A percentile compares a stretch with the other conserved stretches of the same genome.
Evolutionary conservation across 1,140 invertebrate species (phyloP).

Genomic region (Drosophila pseudoobscura): DNA sequence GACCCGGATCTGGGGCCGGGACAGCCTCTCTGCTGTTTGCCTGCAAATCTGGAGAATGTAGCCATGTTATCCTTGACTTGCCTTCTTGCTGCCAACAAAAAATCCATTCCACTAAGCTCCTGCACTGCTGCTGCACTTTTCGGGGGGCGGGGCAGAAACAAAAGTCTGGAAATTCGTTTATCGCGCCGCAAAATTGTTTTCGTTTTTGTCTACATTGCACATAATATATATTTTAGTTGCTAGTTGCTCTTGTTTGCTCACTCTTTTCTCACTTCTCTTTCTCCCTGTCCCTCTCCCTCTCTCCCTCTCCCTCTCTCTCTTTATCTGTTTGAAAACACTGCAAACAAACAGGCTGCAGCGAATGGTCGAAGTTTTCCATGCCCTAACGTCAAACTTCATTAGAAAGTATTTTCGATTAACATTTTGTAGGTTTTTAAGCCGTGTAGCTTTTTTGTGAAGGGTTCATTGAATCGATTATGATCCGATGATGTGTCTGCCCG

Average conservation of each 20-base stretch:
- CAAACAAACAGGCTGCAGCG: slow-evolving; percentile 32
- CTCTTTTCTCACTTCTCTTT: slow-evolving; percentile 27
- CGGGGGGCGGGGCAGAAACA: slow-evolving; percentile 23
- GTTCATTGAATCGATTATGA: too few species aligned
- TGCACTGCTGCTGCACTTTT: slow-evolving; percentile 12
- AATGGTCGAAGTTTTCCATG: too few species aligned
- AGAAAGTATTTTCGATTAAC: too few species aligned
- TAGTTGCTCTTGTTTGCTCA: slow-evolving; percentile 37
- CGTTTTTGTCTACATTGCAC: slow-evolving; percentile 61
- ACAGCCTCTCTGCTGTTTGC: slow-evolving; percentile 51
- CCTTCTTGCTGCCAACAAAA: slow-evolving; percentile 52
- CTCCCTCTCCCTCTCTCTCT: slow-evolving; percentile 25
- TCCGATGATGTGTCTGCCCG: too few species aligned
- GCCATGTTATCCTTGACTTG: slow-evolving; percentile 56
- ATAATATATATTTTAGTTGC: slow-evolving; percentile 51
- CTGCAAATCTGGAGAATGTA: slow-evolving; percentile 43
- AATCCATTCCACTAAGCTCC: slow-evolving; percentile 23
- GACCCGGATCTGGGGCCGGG: background rate
- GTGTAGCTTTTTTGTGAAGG: too few species aligned
- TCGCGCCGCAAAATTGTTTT: slow-evolving; percentile 75
- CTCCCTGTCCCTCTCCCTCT: slow-evolving; percentile 1
- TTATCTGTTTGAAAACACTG: slow-evolving; percentile 57
- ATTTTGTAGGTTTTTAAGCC: too few species aligned
- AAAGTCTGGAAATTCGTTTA: slow-evolving; percentile 72
- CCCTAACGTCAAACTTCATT: too few species aligned